Percentiles rank a stretch among this genome's conserved stretches.
Evolutionary conservation across 2,113 vertebrate genomes (phyloP).

Genomic region (Pteronura brasiliensis): DNA sequence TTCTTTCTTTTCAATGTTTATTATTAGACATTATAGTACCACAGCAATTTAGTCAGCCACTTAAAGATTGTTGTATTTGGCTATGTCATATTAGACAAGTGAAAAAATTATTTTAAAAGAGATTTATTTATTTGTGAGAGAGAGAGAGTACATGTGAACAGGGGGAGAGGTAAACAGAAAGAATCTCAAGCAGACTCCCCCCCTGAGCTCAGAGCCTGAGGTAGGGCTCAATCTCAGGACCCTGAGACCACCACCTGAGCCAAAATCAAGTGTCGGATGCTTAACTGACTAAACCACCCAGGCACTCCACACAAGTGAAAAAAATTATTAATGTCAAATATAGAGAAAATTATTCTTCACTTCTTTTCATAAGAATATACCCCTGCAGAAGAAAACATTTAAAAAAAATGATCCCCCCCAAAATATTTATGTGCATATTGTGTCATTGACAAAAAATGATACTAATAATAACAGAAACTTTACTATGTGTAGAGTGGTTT

Average conservation of each 20-base stretch:
- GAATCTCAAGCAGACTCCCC: background rate
- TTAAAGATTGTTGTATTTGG: background rate
- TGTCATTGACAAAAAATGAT: background rate
- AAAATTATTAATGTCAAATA: background rate
- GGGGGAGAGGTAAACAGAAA: background rate
- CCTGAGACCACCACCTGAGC: background rate
- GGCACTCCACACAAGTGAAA: background rate
- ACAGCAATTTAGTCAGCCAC: background rate
- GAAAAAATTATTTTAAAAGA: background rate
- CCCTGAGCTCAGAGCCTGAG: background rate
- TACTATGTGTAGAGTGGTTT: background rate
- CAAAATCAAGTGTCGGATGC: background rate
- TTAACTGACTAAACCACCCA: background rate
- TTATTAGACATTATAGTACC: background rate
- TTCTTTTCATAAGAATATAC: background rate
- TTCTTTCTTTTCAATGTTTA: background rate
- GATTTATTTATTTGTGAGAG: background rate
- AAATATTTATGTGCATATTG: background rate
- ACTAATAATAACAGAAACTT: background rate
- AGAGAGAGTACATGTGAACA: background rate
- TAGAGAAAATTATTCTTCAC: background rate
- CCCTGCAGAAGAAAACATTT: background rate
- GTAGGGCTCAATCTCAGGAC: background rate
- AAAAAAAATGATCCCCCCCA: background rate
- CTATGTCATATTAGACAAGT: background rate